These are phyloP conservation scores for Linurgus olivaceus DNA, from an alignment of 2,797 vertebrate species.

Conservation along the genomic window DNA sequence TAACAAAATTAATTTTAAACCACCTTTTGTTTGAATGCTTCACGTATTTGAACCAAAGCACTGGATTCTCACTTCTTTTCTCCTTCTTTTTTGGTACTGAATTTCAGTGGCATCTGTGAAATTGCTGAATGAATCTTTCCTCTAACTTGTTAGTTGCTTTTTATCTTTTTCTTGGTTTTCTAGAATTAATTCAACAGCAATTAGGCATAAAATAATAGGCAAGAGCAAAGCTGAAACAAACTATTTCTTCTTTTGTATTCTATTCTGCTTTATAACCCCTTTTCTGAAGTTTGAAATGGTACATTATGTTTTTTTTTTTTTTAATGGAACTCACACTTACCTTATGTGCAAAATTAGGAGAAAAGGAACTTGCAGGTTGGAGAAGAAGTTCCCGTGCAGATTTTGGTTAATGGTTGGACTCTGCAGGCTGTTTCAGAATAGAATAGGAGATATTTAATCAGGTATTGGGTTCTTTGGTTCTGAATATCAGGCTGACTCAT, in stretches of 20 bases:
- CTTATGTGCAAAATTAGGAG: not conserved
- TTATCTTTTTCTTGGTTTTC: not conserved
- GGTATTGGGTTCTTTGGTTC: not conserved
- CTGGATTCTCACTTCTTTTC: not conserved
- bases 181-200: not conserved
- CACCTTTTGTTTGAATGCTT: not conserved
- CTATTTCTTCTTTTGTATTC: not conserved
- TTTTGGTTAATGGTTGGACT: not conserved
- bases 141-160: not conserved
- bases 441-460: not conserved
- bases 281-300: not conserved
- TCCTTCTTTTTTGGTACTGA: not conserved
- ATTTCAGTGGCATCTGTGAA: not conserved
- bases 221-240: not conserved
- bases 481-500: not conserved
- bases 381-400: not conserved
- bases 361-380: not conserved
- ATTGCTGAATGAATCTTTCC: not conserved
- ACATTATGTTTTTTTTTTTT: not conserved
- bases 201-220: not conserved
- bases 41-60: not conserved
- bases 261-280: accelerated
- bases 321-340: not conserved
- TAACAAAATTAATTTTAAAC: not conserved
- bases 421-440: not conserved